Conservation (phyloP, 2,113 vertebrate species). For the Philantomba maxwellii region DNA sequence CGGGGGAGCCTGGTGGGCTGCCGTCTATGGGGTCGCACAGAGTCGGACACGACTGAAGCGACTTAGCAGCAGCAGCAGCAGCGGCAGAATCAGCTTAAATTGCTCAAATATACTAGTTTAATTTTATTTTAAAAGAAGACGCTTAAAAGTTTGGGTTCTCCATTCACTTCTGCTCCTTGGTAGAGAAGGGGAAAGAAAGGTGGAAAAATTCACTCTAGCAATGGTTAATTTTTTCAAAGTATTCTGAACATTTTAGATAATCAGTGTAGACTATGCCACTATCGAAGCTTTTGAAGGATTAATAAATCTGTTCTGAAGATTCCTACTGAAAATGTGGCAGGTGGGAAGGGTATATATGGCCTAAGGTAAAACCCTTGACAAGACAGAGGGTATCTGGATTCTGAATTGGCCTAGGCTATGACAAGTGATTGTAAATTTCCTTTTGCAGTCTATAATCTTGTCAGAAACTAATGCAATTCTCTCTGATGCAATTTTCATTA, state of each 20-base stretch:
- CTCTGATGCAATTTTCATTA: constrained; percentile 43
- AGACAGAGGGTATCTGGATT: constrained; percentile 48
- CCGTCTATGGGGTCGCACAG: too few relatives aligned
- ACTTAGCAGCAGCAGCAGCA: too few relatives aligned
- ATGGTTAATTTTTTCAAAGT: constrained; percentile 29
- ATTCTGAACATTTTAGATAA: constrained; percentile 28
- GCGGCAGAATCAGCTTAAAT: background rate
- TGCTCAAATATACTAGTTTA: background rate
- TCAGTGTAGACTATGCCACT: background rate
- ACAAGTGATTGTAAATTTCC: constrained; percentile 61
- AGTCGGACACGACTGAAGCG: too few relatives aligned
- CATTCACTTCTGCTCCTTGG: background rate
- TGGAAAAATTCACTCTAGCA: background rate
- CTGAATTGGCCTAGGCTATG: constrained; percentile 35
- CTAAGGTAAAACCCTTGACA: constrained; percentile 59
- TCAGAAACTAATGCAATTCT: constrained; percentile 33
- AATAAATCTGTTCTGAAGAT: constrained; percentile 52
- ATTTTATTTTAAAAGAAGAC: background rate
- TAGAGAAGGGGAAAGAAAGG: background rate
- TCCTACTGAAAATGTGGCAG: constrained; percentile 28
- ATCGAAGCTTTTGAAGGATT: constrained; percentile 30
- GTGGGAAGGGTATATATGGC: constrained; percentile 54
- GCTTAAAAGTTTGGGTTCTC: background rate
- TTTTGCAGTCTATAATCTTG: constrained; percentile 34
- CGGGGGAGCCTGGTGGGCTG: too few relatives aligned